These are phyloP conservation scores for Saimiri boliviensis DNA, from an alignment of 2,113 vertebrate species.

Conservation along the genomic window DNA sequence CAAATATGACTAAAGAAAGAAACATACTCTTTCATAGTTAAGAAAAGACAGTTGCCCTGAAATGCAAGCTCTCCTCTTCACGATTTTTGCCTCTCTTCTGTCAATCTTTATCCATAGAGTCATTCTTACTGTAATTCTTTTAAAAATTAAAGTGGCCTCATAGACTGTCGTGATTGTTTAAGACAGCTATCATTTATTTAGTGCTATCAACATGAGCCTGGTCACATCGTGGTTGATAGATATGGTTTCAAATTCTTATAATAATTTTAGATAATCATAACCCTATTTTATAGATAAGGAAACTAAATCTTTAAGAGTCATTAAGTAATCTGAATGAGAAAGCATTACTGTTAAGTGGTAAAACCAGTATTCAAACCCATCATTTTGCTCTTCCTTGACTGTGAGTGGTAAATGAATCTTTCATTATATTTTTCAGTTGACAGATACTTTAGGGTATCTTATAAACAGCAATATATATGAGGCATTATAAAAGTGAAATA, in stretches of 20 bases:
- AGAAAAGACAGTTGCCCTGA: neutral
- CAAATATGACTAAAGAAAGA: neutral
- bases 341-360: neutral
- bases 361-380: neutral
- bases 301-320: neutral
- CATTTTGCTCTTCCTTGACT: neutral
- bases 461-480: neutral
- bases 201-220: neutral
- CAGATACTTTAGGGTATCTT: slow-evolving; percentile 8
- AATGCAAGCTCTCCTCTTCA: neutral
- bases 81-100: neutral
- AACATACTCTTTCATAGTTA: neutral
- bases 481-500: neutral
- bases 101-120: neutral
- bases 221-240: neutral
- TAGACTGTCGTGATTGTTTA: neutral
- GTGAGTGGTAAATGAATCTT: neutral
- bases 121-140: neutral
- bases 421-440: neutral
- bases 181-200: neutral
- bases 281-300: neutral
- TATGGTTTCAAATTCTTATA: neutral
- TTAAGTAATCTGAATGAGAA: neutral
- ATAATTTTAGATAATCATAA: slow-evolving; percentile 20
- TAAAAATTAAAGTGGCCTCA: neutral